Evolutionary conservation across 2,888 invertebrate genomes (phyloP).

Genomic region (Hedychridium roseum): DNA sequence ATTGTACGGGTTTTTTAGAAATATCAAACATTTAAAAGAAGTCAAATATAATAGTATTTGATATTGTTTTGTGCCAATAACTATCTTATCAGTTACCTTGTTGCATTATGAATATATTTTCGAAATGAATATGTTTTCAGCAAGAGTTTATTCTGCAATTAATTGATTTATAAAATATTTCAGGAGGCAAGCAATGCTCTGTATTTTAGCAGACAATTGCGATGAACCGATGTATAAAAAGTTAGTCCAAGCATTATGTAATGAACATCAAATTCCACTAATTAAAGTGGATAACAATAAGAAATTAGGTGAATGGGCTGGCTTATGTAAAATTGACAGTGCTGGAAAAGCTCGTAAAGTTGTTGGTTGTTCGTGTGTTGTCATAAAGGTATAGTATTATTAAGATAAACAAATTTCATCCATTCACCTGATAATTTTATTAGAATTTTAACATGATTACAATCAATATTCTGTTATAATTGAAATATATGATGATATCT

Average conservation of each 20-base stretch:
- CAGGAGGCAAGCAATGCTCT: conserved; percentile 95
- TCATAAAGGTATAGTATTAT: conserved; percentile 78
- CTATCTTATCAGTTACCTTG: no score
- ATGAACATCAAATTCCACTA: conserved; percentile 97
- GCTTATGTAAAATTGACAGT: conserved; percentile 98
- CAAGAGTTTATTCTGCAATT: no score
- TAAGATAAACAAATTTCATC: background rate
- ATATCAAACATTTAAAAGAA: background rate
- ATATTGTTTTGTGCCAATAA: no score
- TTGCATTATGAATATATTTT: no score
- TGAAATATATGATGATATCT: conserved; percentile 49
- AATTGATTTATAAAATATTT: conserved; percentile 38
- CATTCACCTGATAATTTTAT: background rate
- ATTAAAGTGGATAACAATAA: conserved; percentile 99
- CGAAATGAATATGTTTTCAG: no score
- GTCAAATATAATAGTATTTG: no score
- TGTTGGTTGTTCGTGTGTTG: conserved; percentile 97
- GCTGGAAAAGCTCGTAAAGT: conserved; percentile 99
- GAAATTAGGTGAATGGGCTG: conserved; percentile 99
- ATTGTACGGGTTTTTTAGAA: background rate
- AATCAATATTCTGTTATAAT: background rate
- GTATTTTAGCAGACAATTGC: conserved; percentile 97
- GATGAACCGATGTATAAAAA: conserved; percentile 98
- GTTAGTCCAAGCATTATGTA: conserved; percentile 95
- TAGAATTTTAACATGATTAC: background rate